Evolutionary conservation across 37 sponge, comb jelly and placozoan species (phyloP).

Genomic region (Corticium candelabrum): DNA sequence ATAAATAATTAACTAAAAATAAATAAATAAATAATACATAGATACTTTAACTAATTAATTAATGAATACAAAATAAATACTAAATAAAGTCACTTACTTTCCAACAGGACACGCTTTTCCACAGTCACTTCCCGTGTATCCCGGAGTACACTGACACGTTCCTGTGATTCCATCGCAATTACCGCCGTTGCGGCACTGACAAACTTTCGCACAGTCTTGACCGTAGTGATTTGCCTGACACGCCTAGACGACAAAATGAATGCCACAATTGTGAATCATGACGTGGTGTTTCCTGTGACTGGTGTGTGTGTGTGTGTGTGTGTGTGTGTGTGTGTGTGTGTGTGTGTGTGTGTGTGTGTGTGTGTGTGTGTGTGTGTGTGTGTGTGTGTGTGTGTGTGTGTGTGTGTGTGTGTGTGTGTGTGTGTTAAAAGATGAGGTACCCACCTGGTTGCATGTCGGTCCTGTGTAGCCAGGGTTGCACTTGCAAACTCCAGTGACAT

Average conservation of each 20-base stretch:
- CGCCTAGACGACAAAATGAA: background rate
- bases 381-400: no score
- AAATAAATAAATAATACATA: background rate
- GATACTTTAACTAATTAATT: background rate
- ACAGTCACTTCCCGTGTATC: background rate
- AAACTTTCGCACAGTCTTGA: background rate
- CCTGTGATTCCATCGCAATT: background rate
- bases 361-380: no score
- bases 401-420: no score
- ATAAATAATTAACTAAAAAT: background rate
- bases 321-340: no score
- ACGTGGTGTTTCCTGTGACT: no score
- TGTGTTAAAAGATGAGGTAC: no score
- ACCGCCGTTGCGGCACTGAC: background rate
- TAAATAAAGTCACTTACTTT: background rate
- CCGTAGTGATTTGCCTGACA: background rate
- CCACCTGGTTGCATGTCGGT: conserved; percentile 20
- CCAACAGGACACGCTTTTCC: background rate
- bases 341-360: no score
- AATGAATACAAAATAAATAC: background rate
- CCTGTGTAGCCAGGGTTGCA: conserved; percentile 32
- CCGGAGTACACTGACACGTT: conserved; percentile 2
- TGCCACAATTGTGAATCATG: no score
- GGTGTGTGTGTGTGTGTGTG: no score
- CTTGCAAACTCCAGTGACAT: background rate